Conservation (phyloP, 2,888 invertebrate species). For the Dyspetes luteomarginatus region DNA sequence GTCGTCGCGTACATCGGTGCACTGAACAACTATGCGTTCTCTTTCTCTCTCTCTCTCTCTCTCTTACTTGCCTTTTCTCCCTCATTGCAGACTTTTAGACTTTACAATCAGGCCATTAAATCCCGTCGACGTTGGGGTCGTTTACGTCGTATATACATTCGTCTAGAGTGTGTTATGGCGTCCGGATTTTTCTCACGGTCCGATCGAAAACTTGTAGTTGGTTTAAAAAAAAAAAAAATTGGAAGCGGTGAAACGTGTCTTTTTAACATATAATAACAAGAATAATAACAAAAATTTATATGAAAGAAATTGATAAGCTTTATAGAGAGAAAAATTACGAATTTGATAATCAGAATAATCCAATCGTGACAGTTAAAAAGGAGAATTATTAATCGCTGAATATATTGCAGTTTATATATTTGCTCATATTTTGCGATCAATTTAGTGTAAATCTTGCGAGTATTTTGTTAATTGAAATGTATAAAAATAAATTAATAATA, state of each 20-base stretch:
- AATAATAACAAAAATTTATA: too few species aligned
- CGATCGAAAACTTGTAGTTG: slow-evolving; percentile 45
- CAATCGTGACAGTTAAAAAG: too few species aligned
- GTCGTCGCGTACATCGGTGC: slow-evolving; percentile 62
- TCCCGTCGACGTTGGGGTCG: slow-evolving; percentile 59
- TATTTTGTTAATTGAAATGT: too few species aligned
- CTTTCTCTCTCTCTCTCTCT: slow-evolving; percentile 20
- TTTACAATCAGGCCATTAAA: slow-evolving; percentile 66
- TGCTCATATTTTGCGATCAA: background rate
- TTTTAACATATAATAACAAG: slow-evolving; percentile 37
- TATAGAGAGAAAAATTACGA: too few species aligned
- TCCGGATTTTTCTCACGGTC: slow-evolving; percentile 65
- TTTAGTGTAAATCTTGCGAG: too few species aligned
- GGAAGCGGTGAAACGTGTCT: slow-evolving; percentile 52
- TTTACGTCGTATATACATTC: slow-evolving; percentile 49
- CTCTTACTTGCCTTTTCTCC: slow-evolving; percentile 16
- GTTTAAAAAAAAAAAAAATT: slow-evolving; percentile 19
- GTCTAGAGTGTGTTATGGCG: slow-evolving; percentile 54
- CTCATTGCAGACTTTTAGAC: slow-evolving; percentile 56
- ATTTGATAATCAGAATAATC: too few species aligned
- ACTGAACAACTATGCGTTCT: slow-evolving; percentile 52
- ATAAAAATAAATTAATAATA: too few species aligned
- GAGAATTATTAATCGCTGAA: too few species aligned
- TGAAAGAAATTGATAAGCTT: too few species aligned
- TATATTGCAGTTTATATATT: background rate